These are phyloP conservation scores for Ecdyonurus torrentis DNA, from an alignment of 2,888 invertebrate species.

Conservation along the genomic window DNA sequence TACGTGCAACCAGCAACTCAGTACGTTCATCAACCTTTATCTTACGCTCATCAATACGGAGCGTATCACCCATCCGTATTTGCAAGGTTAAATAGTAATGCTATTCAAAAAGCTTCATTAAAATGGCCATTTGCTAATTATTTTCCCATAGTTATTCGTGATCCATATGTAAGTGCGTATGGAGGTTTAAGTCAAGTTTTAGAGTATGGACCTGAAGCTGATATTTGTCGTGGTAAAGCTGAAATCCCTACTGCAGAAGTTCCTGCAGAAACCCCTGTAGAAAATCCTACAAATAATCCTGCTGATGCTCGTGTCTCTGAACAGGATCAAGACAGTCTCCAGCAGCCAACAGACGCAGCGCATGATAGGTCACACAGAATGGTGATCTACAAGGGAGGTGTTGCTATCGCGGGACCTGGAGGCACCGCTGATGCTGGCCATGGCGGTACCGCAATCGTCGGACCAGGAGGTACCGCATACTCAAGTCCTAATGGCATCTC, in stretches of 20 bases:
- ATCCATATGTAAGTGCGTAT: constrained; percentile 35
- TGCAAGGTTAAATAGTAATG: not conserved
- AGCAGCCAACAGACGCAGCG: not conserved
- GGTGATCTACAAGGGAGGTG: constrained; percentile 55
- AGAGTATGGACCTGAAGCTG: constrained; percentile 39
- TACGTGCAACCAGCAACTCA: not conserved
- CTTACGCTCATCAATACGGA: not conserved
- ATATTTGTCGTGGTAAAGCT: constrained; percentile 24
- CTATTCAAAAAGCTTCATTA: no score
- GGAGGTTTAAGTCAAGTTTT: constrained; percentile 28
- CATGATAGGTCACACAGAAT: constrained; percentile 19
- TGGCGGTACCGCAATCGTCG: constrained; percentile 65
- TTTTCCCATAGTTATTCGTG: constrained; percentile 39
- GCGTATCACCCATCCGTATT: not conserved
- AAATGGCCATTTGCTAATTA: constrained; percentile 34
- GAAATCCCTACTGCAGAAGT: not conserved
- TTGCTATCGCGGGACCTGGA: constrained; percentile 67
- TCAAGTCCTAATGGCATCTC: constrained; percentile 59
- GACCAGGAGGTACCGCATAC: constrained; percentile 58
- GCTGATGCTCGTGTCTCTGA: constrained; percentile 8
- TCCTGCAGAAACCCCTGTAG: not conserved
- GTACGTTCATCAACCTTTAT: not conserved
- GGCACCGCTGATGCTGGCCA: constrained; percentile 63
- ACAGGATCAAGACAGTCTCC: not conserved
- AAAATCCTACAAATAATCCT: not conserved